These are phyloP conservation scores for Liopterus haemorrhoidalis DNA, from an alignment of 2,888 invertebrate species.

Conservation along the genomic window DNA sequence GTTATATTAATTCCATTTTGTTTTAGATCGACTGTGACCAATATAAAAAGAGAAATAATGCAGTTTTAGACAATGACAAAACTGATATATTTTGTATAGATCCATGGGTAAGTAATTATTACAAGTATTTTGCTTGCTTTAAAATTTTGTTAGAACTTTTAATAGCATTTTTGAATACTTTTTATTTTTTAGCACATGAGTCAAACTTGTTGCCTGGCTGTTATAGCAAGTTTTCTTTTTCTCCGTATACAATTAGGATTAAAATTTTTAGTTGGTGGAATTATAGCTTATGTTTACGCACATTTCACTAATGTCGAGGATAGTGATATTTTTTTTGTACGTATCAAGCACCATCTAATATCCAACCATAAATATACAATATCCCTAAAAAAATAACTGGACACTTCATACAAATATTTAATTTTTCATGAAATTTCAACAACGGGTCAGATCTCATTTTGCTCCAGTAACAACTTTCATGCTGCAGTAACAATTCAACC, in stretches of 20 bases:
- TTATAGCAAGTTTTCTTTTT: slow-evolving; percentile 73
- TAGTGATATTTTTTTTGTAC: no score
- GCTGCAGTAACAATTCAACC: no score
- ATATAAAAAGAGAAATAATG: slow-evolving; percentile 15
- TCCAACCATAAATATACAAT: no score
- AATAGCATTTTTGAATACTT: slow-evolving; percentile 3
- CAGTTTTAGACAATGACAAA: slow-evolving; percentile 1
- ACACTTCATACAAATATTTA: no score
- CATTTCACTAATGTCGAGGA: slow-evolving; percentile 54
- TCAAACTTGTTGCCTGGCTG: slow-evolving; percentile 59
- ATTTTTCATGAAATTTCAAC: no score
- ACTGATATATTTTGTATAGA: slow-evolving; percentile 27
- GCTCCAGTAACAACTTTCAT: no score
- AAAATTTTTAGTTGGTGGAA: slow-evolving; percentile 66
- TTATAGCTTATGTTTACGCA: slow-evolving; percentile 61
- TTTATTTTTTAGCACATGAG: slow-evolving; percentile 65
- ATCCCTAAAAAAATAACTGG: no score
- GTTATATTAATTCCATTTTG: slow-evolving; percentile 24
- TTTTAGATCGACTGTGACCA: slow-evolving; percentile 31
- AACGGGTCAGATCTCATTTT: no score
- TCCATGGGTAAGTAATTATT: slow-evolving; percentile 30
- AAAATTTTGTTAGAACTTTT: slow-evolving; percentile 26
- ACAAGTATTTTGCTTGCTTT: slow-evolving; percentile 26
- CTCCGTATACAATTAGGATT: slow-evolving; percentile 77
- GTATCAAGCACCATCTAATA: slow-evolving; percentile 6